These are phyloP conservation scores for Sebastes iracundus DNA, from an alignment of 2,797 vertebrate genomes.

Conservation along the genomic window DNA sequence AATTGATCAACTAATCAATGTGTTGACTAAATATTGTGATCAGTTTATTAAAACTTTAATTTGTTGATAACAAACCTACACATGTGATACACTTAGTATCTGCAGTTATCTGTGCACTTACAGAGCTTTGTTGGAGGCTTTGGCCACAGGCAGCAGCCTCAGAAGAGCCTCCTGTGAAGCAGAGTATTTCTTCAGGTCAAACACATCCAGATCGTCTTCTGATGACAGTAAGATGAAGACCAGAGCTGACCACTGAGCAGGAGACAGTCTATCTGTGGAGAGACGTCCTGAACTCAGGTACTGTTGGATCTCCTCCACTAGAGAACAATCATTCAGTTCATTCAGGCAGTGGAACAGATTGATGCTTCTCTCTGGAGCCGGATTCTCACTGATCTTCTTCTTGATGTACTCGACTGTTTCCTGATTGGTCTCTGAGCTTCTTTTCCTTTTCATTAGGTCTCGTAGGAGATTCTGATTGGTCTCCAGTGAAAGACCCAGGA, in stretches of 20 bases:
- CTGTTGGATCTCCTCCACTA: constrained; percentile 23
- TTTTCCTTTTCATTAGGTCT: neutral
- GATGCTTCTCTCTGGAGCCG: constrained; percentile 6
- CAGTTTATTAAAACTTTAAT: no score
- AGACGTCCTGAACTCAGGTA: constrained; percentile 21
- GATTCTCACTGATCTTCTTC: constrained; percentile 3
- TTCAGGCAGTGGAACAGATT: no score
- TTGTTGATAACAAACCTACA: no score
- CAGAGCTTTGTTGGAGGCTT: no score
- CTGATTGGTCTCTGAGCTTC: neutral
- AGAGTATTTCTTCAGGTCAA: neutral
- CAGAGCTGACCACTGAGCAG: constrained; percentile 36
- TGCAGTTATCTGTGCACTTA: no score
- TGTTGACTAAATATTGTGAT: no score
- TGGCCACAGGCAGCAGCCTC: neutral
- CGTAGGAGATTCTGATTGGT: constrained; percentile 5
- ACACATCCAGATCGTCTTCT: neutral
- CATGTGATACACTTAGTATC: no score
- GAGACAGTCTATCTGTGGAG: neutral
- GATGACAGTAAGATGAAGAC: constrained; percentile 28
- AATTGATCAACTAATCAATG: no score
- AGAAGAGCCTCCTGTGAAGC: neutral
- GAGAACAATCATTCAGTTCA: neutral
- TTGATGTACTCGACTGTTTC: constrained; percentile 25
- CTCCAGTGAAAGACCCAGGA: constrained; percentile 29